These are phyloP conservation scores for Galemys pyrenaicus DNA, from an alignment of 2,113 vertebrate species.

Conservation along the genomic window DNA sequence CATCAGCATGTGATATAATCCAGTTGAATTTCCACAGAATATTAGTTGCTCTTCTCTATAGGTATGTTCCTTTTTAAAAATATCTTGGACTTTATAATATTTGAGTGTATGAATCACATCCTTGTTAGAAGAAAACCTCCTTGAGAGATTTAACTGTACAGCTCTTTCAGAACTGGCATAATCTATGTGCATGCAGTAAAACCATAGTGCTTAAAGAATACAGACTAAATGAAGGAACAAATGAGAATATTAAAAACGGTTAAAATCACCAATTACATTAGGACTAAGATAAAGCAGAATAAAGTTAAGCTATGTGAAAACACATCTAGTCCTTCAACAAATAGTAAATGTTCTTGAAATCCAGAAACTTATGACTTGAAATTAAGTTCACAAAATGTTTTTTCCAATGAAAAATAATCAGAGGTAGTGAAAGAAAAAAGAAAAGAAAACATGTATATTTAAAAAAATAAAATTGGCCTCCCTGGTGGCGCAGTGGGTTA, in stretches of 20 bases:
- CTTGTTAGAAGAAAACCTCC: not conserved
- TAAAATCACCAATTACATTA: constrained; percentile 41
- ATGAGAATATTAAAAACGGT: not conserved
- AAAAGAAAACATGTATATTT: not conserved
- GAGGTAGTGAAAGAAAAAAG: not conserved
- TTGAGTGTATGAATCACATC: not conserved
- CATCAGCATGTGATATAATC: not conserved
- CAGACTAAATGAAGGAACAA: not conserved
- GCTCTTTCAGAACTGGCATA: not conserved
- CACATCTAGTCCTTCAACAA: not conserved
- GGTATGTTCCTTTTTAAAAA: not conserved
- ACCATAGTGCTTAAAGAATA: not conserved
- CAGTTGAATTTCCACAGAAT: not conserved
- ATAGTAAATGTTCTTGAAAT: not conserved
- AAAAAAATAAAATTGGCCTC: no score
- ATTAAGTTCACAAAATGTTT: not conserved
- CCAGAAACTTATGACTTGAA: not conserved
- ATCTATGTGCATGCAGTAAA: not conserved
- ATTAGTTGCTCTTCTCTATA: not conserved
- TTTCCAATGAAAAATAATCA: constrained; percentile 7
- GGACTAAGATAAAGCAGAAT: not conserved
- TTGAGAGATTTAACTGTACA: not conserved
- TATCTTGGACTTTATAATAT: not conserved
- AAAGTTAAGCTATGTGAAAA: constrained; percentile 49
- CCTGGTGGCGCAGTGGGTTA: no score